Evolutionary conservation across 1,140 invertebrate species (phyloP), one percentile per base, ranked within the genome.

Genomic region (Drosophila burlai): DNA sequence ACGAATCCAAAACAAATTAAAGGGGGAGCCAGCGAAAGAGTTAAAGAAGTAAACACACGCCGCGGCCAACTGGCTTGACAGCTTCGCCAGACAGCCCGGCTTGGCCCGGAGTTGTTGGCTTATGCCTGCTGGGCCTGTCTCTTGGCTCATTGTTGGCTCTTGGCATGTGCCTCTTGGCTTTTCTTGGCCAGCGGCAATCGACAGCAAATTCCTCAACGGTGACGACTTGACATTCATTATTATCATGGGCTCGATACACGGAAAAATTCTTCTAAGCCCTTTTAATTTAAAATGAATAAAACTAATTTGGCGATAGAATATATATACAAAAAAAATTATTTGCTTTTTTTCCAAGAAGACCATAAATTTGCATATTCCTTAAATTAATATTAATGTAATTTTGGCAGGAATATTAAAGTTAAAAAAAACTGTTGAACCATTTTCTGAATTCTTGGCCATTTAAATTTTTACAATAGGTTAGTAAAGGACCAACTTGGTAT

Each of bases 171-270:
- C 65, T 60, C 52, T 43, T 46, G 66, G 71, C 66, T 64, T 40
- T 26, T 47, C 59, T 64, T 55, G 55, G 80, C 72, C 45, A 68
- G 66, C 43, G 36, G 71, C 66, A 84, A 38, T 50, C 58, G 60
- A 83, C 67, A 68, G 63, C 64, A 52, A 85, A 90, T 90, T 90
- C 85, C 86, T 67, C 72, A 82, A 49, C 68, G 72, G 89, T 90
- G 85, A 90, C 86, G 72, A 66, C 59, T 50, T 76, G 83, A 83
- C 84, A 89, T 76, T 89, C 76, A 79, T 85, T 66, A 68, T 89
- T 73, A 79, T 67, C 65, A 68, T 71, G 50, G 46, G 75, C 55
- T 31, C 40, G 18, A 21, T 45, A 62, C 63, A 65, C 40, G 38
- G 38, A 2, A 36, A 64, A 42, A 42, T 31, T 2, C 3, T 24